Conservation (phyloP, 2,113 vertebrate genomes). For the Proteles cristata region DNA sequence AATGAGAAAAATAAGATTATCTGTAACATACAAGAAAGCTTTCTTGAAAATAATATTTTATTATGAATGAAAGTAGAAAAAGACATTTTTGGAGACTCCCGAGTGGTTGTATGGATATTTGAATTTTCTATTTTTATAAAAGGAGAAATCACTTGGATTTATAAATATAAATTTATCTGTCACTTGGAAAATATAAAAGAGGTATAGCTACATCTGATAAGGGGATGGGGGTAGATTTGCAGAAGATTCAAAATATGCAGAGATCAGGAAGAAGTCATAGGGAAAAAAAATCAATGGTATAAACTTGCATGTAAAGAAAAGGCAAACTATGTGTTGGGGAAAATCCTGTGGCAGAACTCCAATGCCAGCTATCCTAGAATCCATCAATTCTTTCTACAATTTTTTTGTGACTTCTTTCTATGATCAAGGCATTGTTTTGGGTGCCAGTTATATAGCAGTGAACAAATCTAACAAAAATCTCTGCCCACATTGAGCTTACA, state of each 20-base stretch:
- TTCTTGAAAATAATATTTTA: not conserved
- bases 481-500: not conserved
- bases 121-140: not conserved
- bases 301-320: not conserved
- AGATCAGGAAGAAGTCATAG: not conserved
- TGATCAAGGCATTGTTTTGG: not conserved
- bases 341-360: not conserved
- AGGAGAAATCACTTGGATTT: not conserved
- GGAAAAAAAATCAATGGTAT: not conserved
- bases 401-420: not conserved
- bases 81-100: not conserved
- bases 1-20: not conserved
- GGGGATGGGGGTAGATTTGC: not conserved
- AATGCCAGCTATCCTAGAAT: not conserved
- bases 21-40: not conserved
- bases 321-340: not conserved
- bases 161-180: not conserved
- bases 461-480: not conserved
- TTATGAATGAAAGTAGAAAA: not conserved
- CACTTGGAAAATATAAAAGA: not conserved
- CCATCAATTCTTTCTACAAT: not conserved
- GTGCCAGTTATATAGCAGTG: not conserved
- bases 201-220: not conserved
- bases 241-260: not conserved
- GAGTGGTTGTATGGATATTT: not conserved